Evolutionary conservation across 2,113 vertebrate species (phyloP).

Genomic region (Hylia prasina): DNA sequence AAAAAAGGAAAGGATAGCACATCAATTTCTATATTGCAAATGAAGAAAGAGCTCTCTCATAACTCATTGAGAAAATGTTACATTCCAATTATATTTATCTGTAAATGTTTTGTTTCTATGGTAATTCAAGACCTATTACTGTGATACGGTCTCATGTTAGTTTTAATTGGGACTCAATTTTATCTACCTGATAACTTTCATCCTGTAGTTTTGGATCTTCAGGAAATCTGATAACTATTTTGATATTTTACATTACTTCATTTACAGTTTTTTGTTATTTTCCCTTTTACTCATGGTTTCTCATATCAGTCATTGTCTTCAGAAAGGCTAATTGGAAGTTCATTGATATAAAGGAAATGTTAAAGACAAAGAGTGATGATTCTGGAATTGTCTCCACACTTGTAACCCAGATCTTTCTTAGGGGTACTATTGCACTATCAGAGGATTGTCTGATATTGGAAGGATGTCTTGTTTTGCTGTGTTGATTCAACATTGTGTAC

Average conservation of each 20-base stretch:
- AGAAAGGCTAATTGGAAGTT: not conserved
- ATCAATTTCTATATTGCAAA: not conserved
- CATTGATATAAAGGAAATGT: not conserved
- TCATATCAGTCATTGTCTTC: slow-evolving; percentile 38
- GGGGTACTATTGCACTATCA: not conserved
- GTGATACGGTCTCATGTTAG: slow-evolving; percentile 23
- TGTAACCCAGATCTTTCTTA: not conserved
- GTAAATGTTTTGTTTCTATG: slow-evolving; percentile 17
- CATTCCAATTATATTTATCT: slow-evolving; percentile 12
- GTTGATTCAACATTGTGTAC: not conserved
- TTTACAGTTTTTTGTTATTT: slow-evolving; percentile 59
- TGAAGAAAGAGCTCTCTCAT: slow-evolving; percentile 62
- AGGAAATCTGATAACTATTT: slow-evolving; percentile 63
- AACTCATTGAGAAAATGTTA: slow-evolving; percentile 6
- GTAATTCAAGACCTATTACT: slow-evolving; percentile 1
- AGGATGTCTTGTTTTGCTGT: not conserved
- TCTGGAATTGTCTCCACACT: not conserved
- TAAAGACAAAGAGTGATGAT: not conserved
- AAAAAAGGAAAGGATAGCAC: not conserved
- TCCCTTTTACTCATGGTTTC: slow-evolving; percentile 53
- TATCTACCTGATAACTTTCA: slow-evolving; percentile 75
- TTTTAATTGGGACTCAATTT: slow-evolving; percentile 66
- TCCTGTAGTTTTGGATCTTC: slow-evolving; percentile 58
- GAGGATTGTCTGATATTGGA: not conserved
- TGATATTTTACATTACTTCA: slow-evolving; percentile 62